Evolutionary conservation across 2,888 invertebrate genomes (phyloP).

Genomic region (Leptinotarsa peninsularis): DNA sequence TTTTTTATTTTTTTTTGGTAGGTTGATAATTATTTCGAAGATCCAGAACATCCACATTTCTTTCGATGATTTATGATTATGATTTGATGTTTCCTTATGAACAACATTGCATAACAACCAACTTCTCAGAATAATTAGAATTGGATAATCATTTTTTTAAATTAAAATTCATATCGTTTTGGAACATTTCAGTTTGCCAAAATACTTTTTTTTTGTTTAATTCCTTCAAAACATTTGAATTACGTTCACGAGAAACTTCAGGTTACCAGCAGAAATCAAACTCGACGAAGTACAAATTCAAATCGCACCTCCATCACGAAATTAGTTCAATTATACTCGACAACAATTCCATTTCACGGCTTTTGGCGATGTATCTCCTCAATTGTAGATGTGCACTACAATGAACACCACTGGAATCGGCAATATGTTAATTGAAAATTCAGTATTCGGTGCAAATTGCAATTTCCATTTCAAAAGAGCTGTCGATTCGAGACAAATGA

Average conservation of each 20-base stretch:
- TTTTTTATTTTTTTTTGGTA: too few relatives aligned
- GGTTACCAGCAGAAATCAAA: background rate
- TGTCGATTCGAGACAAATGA: slow-evolving; percentile 15
- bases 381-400: slow-evolving; percentile 21
- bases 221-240: background rate
- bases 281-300: background rate
- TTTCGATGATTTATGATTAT: too few relatives aligned
- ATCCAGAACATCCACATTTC: too few relatives aligned
- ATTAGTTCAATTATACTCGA: slow-evolving; percentile 7
- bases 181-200: too few relatives aligned
- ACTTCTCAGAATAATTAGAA: too few relatives aligned
- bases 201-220: too few relatives aligned
- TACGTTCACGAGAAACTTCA: background rate
- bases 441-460: slow-evolving; percentile 14
- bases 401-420: slow-evolving; percentile 16
- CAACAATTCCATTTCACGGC: slow-evolving; percentile 24
- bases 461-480: slow-evolving; percentile 15
- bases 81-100: too few relatives aligned
- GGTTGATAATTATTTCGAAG: too few relatives aligned
- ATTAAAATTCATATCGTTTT: too few relatives aligned
- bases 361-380: slow-evolving; percentile 10
- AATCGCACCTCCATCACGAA: slow-evolving; percentile 6
- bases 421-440: slow-evolving; percentile 16
- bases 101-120: too few relatives aligned
- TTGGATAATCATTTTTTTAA: too few relatives aligned